Base-by-base conservation (phyloP, 2,797 vertebrate species). In the Sebastes kiyomatsui region DNA sequence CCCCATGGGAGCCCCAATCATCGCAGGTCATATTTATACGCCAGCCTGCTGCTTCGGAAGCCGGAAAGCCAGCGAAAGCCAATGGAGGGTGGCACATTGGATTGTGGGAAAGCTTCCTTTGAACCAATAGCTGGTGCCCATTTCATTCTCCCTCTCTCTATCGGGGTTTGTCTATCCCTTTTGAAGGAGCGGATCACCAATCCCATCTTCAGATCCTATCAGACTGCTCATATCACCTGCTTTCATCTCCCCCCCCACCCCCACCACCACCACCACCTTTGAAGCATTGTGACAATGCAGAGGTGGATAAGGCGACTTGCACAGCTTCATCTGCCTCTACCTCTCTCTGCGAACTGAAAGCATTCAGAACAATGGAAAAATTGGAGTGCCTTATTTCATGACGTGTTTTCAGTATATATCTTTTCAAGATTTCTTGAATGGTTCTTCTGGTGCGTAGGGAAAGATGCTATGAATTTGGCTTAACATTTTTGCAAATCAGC, bases 201-300 rank as follows among this genome's bases (percentile, higher is more conserved):
- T 82, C 86, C 79, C 80, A 83, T 92, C 87, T 87, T 82, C 79
- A 87, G 90, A 87, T 91, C 83, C 81, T 76, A 86, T 93, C 90
- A 87, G 86, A 81, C 85, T 74, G 82, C 85, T 87, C 84, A 46
- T 78, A 92, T 92, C 91, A 77, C 79, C 87, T 35, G 62, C 90
- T 90, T 90, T 92, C 85, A 87, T 90, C 85, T 72, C 84, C 85
- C 65, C 70, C 13, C 8, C 30, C 8, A 2, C 16, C 3, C 13
- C 46, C 18, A 4, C 46, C 58, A 58, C 13, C 38, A 42, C 42
- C 42, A 46, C 42, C 80, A 79, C 82, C 88, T 92, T 90, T 91
- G 90, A 93, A 93, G 92, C 90, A 83, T 87, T 72, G 87, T 84
- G 90, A 93, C 91, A 92, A 92, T 89, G 84, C 86, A 91, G 94